Conservation (phyloP, 2,888 invertebrate genomes). For the Sphinx pinastri region DNA sequence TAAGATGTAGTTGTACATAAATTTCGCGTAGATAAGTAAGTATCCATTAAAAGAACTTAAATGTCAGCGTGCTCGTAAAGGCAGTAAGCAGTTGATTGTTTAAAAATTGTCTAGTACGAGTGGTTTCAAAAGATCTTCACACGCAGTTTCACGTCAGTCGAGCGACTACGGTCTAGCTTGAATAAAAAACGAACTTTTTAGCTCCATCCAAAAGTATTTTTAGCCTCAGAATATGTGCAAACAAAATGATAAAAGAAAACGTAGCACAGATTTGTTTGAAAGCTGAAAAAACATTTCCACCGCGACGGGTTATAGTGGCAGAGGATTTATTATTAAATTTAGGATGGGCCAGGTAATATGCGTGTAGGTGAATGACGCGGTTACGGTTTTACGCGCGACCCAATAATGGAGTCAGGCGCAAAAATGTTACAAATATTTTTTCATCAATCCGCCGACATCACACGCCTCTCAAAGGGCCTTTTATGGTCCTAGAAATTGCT, state of each 20-base stretch:
- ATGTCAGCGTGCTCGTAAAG: background rate
- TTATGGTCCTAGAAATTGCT: conserved; percentile 38
- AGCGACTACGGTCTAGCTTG: conserved; percentile 14
- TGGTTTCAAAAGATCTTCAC: conserved; percentile 15
- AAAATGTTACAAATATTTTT: conserved; percentile 29
- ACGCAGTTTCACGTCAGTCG: background rate
- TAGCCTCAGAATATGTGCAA: conserved; percentile 16
- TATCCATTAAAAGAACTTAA: background rate
- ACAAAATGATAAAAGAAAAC: conserved; percentile 22
- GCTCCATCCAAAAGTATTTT: conserved; percentile 20
- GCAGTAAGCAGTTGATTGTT: conserved; percentile 18
- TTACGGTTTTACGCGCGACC: conserved; percentile 21
- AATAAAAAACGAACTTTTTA: conserved; percentile 23
- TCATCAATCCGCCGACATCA: conserved; percentile 25
- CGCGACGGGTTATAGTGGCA: background rate
- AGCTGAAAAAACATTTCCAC: conserved; percentile 24
- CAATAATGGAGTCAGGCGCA: conserved; percentile 23
- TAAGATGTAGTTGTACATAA: no score
- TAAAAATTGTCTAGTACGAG: conserved; percentile 16
- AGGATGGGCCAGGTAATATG: conserved; percentile 20
- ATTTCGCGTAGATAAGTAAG: no score
- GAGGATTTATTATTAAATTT: conserved; percentile 23
- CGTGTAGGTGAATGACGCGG: conserved; percentile 15
- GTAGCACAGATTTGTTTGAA: conserved; percentile 1
- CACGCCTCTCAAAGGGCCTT: conserved; percentile 25